phyloP scores from a whole-genome alignment of 2,797 vertebrate genomes.

The Petrocephalus sullivani region DNA sequence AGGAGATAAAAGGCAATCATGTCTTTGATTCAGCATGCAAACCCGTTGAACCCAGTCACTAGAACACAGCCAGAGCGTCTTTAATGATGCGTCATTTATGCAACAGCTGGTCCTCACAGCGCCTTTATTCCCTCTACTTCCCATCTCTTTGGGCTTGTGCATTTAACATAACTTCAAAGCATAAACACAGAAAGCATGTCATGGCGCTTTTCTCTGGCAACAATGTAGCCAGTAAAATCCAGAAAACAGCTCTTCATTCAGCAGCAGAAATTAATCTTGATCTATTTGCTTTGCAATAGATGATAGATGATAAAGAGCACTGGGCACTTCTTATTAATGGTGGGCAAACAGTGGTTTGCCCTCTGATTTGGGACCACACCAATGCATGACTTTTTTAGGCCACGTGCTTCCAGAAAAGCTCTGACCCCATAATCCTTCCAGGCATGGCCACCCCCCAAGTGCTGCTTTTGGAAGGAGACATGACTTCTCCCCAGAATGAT shows the following conservation, averaged over 20 bases:
- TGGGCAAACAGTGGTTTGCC: neutral
- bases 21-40: neutral
- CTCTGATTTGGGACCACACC: neutral
- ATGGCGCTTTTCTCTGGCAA: neutral
- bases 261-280: neutral
- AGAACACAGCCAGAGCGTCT: neutral
- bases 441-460: neutral
- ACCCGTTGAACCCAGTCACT: neutral
- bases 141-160: neutral
- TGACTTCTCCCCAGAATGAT: neutral
- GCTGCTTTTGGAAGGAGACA: constrained; percentile 10
- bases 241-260: neutral
- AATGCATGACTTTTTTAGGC: neutral
- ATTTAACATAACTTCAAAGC: neutral
- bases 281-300: neutral
- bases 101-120: neutral
- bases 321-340: neutral
- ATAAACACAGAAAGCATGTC: neutral
- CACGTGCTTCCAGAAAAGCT: constrained; percentile 3
- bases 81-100: neutral
- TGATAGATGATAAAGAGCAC: neutral
- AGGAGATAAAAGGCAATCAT: neutral
- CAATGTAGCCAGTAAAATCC: neutral
- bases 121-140: neutral
- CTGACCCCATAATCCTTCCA: constrained; percentile 5